Evolutionary conservation across 2,888 invertebrate genomes (phyloP), one percentile per base, ranked within the genome.

Genomic region (Sesia bembeciformis): DNA sequence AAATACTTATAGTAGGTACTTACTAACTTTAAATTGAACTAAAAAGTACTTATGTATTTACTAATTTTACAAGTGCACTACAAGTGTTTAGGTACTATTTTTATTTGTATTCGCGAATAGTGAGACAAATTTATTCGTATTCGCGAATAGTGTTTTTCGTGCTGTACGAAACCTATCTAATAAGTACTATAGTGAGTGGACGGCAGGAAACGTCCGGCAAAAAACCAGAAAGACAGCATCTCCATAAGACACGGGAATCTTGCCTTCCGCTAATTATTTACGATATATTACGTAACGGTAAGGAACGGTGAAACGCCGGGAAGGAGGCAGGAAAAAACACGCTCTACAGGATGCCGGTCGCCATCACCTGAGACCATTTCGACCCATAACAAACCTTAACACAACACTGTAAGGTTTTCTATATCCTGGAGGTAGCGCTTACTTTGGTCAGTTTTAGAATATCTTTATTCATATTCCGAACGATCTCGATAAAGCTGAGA

Each of bases 271-370:
- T 88, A 89, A 89, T 89, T 89, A 89, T 88, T 88, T 84, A 88
- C 88, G 83, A 89, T 87, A 84, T 84, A 88, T 89, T 88, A 81
- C 89, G 79, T 89, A 23, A 23, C 23, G 89, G 89, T 87, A 87
- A 87, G n/a, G n/a, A 89, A 89, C 89, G 89, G 89, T 87, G 88
- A 87, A 88, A 86, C 84, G 78, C 83, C 88, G 84, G 89, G 89
- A 88, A 84, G 81, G 81, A 80, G 84, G 69, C 77, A 74, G 78
- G 80, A 82, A 85, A 84, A 88, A 87, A 88, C 88, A 72, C 66
- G 86, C 74, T 81, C 72, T 68, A 80, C 86, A 86, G 88, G 88
- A 88, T 85, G 85, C 74, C 64, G 78, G 75, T 67, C 68, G 69
- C 70, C 77, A 71, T 68, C 76, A 65, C 66, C 68, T 60, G 64